Evolutionary conservation across 2,888 invertebrate genomes (phyloP).

Genomic region (Pediacus dermestoides): DNA sequence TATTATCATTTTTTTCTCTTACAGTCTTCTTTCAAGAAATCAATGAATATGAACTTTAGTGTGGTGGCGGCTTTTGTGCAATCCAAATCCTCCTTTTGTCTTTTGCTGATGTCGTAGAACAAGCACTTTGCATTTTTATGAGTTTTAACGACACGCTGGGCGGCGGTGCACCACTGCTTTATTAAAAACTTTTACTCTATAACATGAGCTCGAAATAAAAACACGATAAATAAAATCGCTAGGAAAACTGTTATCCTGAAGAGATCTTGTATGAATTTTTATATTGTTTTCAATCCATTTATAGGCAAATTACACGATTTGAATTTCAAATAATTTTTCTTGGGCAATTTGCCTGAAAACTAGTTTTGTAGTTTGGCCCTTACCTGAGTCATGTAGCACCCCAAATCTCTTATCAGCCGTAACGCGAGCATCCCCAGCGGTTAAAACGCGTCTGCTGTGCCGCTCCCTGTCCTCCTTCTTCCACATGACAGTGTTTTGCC

Average conservation of each 20-base stretch:
- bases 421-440: constrained; percentile 72
- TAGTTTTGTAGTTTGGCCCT: constrained; percentile 38
- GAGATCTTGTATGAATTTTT: constrained; percentile 4
- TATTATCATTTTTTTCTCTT: too few species aligned
- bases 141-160: too few species aligned
- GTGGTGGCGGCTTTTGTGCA: too few species aligned
- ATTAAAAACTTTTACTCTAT: constrained; percentile 1
- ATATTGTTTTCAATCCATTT: constrained; percentile 1
- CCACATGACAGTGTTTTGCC: constrained; percentile 74
- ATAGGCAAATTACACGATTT: neutral
- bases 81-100: too few species aligned
- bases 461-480: constrained; percentile 63
- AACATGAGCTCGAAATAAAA: neutral
- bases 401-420: constrained; percentile 70
- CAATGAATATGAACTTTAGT: too few species aligned
- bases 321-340: neutral
- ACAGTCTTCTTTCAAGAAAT: too few species aligned
- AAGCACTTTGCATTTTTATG: constrained; percentile 2
- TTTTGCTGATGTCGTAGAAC: constrained; percentile 2
- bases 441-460: constrained; percentile 58
- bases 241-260: neutral
- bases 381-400: constrained; percentile 75
- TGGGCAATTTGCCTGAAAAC: neutral
- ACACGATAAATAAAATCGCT: neutral
- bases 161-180: constrained; percentile 2